Conservation (phyloP, 2,113 vertebrate genomes). For the Hippocampus barbouri region DNA sequence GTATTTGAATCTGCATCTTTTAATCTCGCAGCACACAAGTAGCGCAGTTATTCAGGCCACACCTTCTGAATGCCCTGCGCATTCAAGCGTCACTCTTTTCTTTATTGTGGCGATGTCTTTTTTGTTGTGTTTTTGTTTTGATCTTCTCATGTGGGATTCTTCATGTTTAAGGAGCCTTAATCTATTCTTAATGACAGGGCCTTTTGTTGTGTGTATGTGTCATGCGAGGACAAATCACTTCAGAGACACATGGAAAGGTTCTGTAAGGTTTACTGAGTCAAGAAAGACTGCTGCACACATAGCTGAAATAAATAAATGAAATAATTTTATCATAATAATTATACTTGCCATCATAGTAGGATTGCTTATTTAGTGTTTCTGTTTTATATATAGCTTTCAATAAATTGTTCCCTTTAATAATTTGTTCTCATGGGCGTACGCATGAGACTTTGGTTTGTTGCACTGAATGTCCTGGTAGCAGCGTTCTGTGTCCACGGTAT, state of each 20-base stretch:
- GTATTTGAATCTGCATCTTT: no score
- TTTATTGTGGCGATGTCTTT: background rate
- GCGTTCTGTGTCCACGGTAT: conserved; percentile 73
- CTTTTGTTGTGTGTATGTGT: background rate
- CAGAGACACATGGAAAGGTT: conserved; percentile 62
- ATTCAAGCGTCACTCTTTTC: background rate
- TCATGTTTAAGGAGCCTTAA: background rate
- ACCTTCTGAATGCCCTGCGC: background rate
- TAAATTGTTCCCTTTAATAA: conserved; percentile 76
- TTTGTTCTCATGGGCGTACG: conserved; percentile 61
- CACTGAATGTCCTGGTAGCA: conserved; percentile 75
- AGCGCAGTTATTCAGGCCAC: background rate
- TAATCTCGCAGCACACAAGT: background rate
- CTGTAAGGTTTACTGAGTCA: conserved; percentile 76
- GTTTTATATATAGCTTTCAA: conserved; percentile 68
- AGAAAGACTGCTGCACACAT: conserved; percentile 75
- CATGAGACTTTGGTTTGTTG: conserved; percentile 74
- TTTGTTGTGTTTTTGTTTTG: background rate
- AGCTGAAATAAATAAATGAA: conserved; percentile 81
- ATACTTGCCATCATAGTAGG: conserved; percentile 78
- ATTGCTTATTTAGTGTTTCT: conserved; percentile 74
- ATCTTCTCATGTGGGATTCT: background rate
- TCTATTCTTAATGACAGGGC: background rate
- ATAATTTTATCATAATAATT: conserved; percentile 79
- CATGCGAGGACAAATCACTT: conserved; percentile 9